A percentile compares a stretch with the other conserved stretches of the same genome.
Conservation (phyloP, 2,888 invertebrate species). For the Metacarcinus magister region DNA sequence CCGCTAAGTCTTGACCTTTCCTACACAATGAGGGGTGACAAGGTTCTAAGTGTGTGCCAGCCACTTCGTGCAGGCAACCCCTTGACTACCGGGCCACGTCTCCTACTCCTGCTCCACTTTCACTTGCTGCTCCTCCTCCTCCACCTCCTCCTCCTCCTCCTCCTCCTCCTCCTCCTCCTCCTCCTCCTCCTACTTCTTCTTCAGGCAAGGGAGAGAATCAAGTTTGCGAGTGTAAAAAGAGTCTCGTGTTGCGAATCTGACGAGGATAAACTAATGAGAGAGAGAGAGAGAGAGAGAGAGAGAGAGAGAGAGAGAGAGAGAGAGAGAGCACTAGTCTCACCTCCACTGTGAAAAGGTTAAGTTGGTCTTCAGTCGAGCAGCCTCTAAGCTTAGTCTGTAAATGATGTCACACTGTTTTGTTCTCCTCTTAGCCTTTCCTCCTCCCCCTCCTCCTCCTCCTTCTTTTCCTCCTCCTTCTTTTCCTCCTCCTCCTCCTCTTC, state of each 20-base stretch:
- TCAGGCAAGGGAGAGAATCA: background rate
- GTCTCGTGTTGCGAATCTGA: background rate
- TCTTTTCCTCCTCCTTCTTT: no score
- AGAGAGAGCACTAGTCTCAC: background rate
- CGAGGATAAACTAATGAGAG: background rate
- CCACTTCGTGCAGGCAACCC: background rate
- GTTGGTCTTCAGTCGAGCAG: background rate
- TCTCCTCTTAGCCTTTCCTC: no score
- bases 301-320: conserved; percentile 48
- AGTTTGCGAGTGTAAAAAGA: background rate
- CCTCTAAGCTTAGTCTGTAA: background rate
- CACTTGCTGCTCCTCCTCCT: background rate
- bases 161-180: background rate
- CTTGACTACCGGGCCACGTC: background rate
- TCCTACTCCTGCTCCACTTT: background rate
- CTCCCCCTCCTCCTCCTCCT: no score
- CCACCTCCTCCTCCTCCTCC: background rate
- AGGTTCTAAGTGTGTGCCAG: background rate
- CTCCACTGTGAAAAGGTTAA: background rate
- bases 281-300: background rate
- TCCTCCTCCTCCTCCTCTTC: no score
- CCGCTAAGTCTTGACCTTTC: background rate
- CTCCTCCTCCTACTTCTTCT: background rate
- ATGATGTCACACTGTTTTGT: no score
- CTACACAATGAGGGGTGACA: background rate